Percentiles rank a stretch among this genome's conserved stretches.
Evolutionary conservation across 1,140 invertebrate genomes (phyloP).

Genomic region (Delia radicum): DNA sequence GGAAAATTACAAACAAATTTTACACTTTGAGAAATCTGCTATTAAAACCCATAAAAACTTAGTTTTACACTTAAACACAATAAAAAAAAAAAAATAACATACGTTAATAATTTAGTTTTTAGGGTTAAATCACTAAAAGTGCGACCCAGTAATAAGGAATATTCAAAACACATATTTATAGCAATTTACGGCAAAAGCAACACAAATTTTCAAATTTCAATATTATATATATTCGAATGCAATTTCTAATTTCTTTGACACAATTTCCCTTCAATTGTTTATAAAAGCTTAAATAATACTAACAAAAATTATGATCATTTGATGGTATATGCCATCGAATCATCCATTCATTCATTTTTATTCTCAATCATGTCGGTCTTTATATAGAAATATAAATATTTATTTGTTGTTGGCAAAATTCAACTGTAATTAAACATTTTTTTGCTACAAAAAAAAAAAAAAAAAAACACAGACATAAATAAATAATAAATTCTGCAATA

Average conservation of each 20-base stretch:
- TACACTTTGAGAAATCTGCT: not conserved
- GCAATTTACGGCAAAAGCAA: too few species aligned
- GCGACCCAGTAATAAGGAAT: not conserved
- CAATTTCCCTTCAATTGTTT: not conserved
- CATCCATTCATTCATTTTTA: not conserved
- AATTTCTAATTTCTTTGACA: not conserved
- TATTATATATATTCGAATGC: not conserved
- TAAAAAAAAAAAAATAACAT: too few species aligned
- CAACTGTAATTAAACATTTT: not conserved
- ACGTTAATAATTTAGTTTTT: not conserved
- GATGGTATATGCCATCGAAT: not conserved
- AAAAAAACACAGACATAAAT: not conserved
- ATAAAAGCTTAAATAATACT: not conserved
- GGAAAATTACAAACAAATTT: not conserved
- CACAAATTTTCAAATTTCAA: not conserved
- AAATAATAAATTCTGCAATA: not conserved
- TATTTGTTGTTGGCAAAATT: not conserved
- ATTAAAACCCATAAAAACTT: too few species aligned
- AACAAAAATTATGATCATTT: not conserved
- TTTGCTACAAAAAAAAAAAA: not conserved
- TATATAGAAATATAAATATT: not conserved
- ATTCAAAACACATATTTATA: constrained; percentile 13
- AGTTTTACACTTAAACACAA: too few species aligned
- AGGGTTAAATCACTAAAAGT: constrained; percentile 8
- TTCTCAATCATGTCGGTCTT: not conserved